Base-by-base conservation (phyloP, 2,113 vertebrate genomes). In the Regulus satrapa region DNA sequence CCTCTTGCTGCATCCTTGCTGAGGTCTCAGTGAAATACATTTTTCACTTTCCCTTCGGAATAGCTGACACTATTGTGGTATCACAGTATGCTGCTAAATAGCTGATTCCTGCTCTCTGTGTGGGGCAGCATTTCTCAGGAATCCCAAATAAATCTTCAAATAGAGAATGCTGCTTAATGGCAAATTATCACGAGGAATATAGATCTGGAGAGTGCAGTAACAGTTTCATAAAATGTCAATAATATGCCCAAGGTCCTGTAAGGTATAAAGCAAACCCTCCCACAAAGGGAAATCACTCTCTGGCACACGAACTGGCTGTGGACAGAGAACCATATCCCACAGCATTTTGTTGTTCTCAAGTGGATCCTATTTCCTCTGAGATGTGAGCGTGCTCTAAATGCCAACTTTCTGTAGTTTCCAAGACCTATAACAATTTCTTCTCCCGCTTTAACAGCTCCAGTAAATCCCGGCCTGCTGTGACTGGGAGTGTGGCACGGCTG, bases 361-460 rank as follows among this genome's bases (percentile, higher is more conserved):
- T 48, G 69, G 85, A 79, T 89, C 31, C 56, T 58, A 31, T 85
- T 78, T 83, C 85, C 88, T 95, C 78, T 92, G 94, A 91, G 92
- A 77, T 87, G 74, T 85, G 54, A 94, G 43, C 78, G 48, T 87
- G 59, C 24, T 68, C 94, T 95, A 85, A 83, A 80, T 82, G 88
- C 32, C 5, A 40, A 45, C 92, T 94, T 58, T 83, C 67, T 85
- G 79, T 85, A 93, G 79, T 94, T 95, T 95, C 92, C 85, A 91
- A 93, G 76, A 81, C 76, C 71, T 78, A 18, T 93, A 89, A 87
- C 52, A 75, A 58, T 89, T 91, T 72, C 48, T 91, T 89, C 49
- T 96, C 84, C 52, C 55, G 62, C 80, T 95, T 95, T 66, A 94
- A 85, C 76, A 83, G 3, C 82, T 83, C 63, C 79, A 83, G 85